Evolutionary conservation across 2,888 invertebrate genomes (phyloP), one percentile per base, ranked within the genome.

Genomic region (Odontothrips loti): DNA sequence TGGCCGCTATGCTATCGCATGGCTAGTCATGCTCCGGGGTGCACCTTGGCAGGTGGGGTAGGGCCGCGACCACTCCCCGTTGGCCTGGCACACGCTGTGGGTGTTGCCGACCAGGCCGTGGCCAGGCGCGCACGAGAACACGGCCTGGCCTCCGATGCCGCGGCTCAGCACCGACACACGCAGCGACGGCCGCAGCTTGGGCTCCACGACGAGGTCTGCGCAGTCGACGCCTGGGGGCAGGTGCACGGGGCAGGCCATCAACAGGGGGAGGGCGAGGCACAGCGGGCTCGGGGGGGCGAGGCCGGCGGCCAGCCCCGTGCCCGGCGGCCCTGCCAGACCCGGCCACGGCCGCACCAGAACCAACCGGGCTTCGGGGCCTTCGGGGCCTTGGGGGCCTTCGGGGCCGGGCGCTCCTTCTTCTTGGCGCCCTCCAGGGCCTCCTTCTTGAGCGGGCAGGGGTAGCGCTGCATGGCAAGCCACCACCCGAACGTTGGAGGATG

Each of bases 51-150:
- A 95, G 17, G 91, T 90, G 17, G 95, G 95, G 85, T 93, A 92
- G 0, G 94, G 93, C 79, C 90, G 89, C 0, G 94, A 93, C 95
- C 95, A 95, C 86, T 94, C 93, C 0, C 94, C 95, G 80, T 91
- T 92, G 0, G 93, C 91, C 85, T 93, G 89, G 85, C 95, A 95
- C 80, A 93, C 91, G 0, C 94, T 92, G 88, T 94, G 94, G 0
- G 91, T 88, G 0, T 93, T 90, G 0, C 95, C 95, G 47, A 92
- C 89, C 80, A 95, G 89, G 75, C 93, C 94, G 89, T 91, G 95
- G 27, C 95, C 95, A 20, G 92, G 90, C 1, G 93, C 90, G 86
- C 95, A 95, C 79, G 92, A 93, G 90, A 95, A 95, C 78, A 94
- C 92, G 0, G 94, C 94, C 43, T 93, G 90, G 0, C 95, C 95